Conservation (phyloP, 2,113 vertebrate species). For the human region GRCh38 chr2:14174501-14175000, state of each 20-base stretch:
- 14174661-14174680: not conserved
- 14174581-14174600: not conserved
- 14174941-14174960: not conserved
- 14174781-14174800: not conserved
- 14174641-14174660: not conserved
- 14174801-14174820: not conserved
- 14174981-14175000: not conserved
- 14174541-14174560: not conserved
- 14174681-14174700: not conserved
- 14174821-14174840: not conserved
- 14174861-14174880: not conserved
- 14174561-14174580: not conserved
- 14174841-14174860: not conserved
- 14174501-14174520: not conserved
- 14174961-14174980: not conserved
- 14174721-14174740: not conserved
- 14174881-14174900: not conserved
- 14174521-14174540: not conserved
- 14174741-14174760: not conserved
- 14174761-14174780: not conserved
- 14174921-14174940: not conserved
- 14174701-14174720: not conserved
- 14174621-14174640: not conserved
- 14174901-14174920: not conserved
- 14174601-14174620: not conserved